Evolutionary conservation across 2,888 invertebrate species (phyloP).

Genomic region (Heterodera filipjevi): DNA sequence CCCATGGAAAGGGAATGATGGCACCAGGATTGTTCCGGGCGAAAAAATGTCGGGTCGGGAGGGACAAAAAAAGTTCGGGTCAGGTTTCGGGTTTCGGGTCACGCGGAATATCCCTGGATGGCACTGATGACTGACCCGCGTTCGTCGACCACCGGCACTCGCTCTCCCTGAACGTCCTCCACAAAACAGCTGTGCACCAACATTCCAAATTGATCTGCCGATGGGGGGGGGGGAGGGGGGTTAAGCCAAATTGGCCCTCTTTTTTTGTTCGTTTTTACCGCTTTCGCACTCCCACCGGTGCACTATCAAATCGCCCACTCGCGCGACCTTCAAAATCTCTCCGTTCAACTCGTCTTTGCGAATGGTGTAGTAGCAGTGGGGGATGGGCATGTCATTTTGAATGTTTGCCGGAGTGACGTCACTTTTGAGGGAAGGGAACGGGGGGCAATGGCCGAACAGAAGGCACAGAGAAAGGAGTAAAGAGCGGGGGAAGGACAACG

Average conservation of each 20-base stretch:
- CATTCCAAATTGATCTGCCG: conserved; percentile 62
- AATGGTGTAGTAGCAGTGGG: conserved; percentile 63
- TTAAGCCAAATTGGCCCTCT: not conserved
- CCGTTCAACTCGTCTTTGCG: conserved; percentile 64
- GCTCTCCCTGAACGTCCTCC: conserved; percentile 65
- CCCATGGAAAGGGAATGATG: too few relatives aligned
- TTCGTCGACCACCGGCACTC: conserved; percentile 61
- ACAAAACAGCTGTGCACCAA: conserved; percentile 64
- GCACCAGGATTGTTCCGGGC: too few relatives aligned
- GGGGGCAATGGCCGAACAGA: not conserved
- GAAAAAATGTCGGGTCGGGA: too few relatives aligned
- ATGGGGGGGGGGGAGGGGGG: too few relatives aligned
- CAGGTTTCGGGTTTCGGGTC: too few relatives aligned
- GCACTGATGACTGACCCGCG: conserved; percentile 49
- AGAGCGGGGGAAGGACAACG: not conserved
- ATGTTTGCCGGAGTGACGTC: conserved; percentile 52
- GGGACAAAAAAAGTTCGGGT: too few relatives aligned
- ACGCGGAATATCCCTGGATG: conserved; percentile 13
- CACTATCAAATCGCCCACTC: conserved; percentile 65
- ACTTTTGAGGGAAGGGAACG: conserved; percentile 10
- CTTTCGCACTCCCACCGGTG: conserved; percentile 65
- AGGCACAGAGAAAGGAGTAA: not conserved
- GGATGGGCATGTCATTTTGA: conserved; percentile 59
- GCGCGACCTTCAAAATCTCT: conserved; percentile 59
- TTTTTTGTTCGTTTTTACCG: conserved; percentile 40